These are phyloP conservation scores for Scaptomyza montana DNA, from an alignment of 1,140 invertebrate genomes.

Conservation along the genomic window DNA sequence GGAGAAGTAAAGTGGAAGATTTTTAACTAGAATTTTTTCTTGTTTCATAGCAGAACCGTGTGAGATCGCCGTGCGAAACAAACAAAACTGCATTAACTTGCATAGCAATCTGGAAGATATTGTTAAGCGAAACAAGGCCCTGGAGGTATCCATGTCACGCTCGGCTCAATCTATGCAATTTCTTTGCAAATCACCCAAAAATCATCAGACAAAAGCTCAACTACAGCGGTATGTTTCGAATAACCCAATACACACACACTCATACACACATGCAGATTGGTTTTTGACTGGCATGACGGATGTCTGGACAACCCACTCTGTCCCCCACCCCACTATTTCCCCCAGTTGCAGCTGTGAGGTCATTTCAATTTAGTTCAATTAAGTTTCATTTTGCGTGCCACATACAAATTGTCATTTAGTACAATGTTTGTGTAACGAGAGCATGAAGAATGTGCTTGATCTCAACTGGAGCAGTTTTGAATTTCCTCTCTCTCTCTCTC, in stretches of 20 bases:
- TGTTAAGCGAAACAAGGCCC: constrained; percentile 82
- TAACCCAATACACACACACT: background rate
- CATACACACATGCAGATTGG: constrained; percentile 34
- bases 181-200: constrained; percentile 91
- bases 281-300: constrained; percentile 37
- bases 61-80: constrained; percentile 68
- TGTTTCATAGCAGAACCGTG: constrained; percentile 66
- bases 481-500: background rate
- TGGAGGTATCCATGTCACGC: constrained; percentile 91
- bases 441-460: background rate
- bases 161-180: constrained; percentile 92
- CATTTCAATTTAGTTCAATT: constrained; percentile 83
- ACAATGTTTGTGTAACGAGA: background rate
- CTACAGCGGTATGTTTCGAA: constrained; percentile 76
- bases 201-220: constrained; percentile 55
- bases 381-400: constrained; percentile 63
- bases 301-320: constrained; percentile 2
- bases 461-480: constrained; percentile 9
- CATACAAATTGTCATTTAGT: constrained; percentile 9
- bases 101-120: constrained; percentile 83
- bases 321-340: background rate
- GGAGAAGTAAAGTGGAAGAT: no score
- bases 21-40: background rate
- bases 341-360: constrained; percentile 56
- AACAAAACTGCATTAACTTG: constrained; percentile 83